These are phyloP conservation scores for Lordiphosa clarofinis DNA, from an alignment of 1,140 invertebrate species.

Conservation along the genomic window DNA sequence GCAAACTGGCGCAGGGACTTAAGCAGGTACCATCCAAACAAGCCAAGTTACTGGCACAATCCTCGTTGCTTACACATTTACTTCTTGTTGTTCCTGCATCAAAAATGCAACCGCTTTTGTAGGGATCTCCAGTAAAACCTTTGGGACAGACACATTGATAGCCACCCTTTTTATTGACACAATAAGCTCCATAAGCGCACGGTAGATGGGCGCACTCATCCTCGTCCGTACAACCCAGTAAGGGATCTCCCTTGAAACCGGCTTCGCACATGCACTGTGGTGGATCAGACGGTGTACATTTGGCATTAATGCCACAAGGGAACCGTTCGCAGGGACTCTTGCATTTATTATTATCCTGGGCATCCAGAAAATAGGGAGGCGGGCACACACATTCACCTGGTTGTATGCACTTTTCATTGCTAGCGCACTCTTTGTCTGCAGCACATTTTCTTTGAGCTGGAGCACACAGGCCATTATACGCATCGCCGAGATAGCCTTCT, in stretches of 20 bases:
- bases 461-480: slow-evolving; percentile 86
- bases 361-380: slow-evolving; percentile 92
- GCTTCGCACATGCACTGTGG: slow-evolving; percentile 92
- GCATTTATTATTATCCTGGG: slow-evolving; percentile 89
- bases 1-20: slow-evolving; percentile 89
- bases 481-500: slow-evolving; percentile 85
- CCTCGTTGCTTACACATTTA: slow-evolving; percentile 86
- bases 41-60: slow-evolving; percentile 89
- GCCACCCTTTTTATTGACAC: slow-evolving; percentile 91
- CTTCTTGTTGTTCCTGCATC: slow-evolving; percentile 80
- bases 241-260: slow-evolving; percentile 91
- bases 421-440: slow-evolving; percentile 89
- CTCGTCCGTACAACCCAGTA: slow-evolving; percentile 90
- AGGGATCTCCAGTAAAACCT: slow-evolving; percentile 90
- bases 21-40: slow-evolving; percentile 89
- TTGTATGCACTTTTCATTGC: slow-evolving; percentile 94
- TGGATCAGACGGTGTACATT: slow-evolving; percentile 93
- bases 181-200: slow-evolving; percentile 91
- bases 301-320: slow-evolving; percentile 94
- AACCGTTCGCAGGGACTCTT: slow-evolving; percentile 94
- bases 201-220: slow-evolving; percentile 89
- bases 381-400: slow-evolving; percentile 94
- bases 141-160: slow-evolving; percentile 91
- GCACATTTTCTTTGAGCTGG: slow-evolving; percentile 89
- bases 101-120: slow-evolving; percentile 87